phyloP scores from a whole-genome alignment of 2,113 vertebrate genomes.

The Epinephelus lanceolatus region DNA sequence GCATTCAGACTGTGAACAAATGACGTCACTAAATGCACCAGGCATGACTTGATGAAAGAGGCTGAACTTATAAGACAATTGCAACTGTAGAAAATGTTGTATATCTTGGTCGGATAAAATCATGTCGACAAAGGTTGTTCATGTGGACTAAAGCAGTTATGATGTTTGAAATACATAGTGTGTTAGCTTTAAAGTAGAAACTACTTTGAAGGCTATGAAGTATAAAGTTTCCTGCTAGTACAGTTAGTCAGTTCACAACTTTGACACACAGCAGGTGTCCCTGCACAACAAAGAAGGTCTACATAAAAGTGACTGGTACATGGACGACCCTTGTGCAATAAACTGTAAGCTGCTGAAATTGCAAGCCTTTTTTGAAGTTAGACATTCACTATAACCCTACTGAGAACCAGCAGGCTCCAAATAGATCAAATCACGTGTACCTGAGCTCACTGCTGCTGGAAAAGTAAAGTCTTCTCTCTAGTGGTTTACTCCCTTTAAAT shows the following conservation, averaged over 20 bases:
- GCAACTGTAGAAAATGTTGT: background rate
- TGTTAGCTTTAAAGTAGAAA: conserved; percentile 16
- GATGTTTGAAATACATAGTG: background rate
- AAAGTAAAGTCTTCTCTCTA: background rate
- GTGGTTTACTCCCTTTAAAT: background rate
- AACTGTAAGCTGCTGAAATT: background rate
- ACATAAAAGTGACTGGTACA: conserved; percentile 1
- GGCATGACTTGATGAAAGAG: background rate
- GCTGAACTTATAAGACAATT: background rate
- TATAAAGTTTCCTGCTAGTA: conserved; percentile 3
- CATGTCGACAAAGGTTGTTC: background rate
- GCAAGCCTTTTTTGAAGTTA: background rate
- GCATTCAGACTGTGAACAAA: conserved; percentile 11
- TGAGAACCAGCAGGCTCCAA: conserved; percentile 6
- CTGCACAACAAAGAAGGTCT: background rate
- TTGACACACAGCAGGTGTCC: conserved; percentile 5
- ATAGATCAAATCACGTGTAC: conserved; percentile 11
- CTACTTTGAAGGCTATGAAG: conserved; percentile 2
- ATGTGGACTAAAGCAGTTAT: background rate
- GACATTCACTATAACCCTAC: background rate
- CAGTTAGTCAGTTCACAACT: conserved; percentile 12
- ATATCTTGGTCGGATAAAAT: too few relatives aligned
- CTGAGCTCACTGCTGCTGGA: conserved; percentile 7
- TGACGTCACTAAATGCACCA: background rate
- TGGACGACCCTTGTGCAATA: conserved; percentile 1